Evolutionary conservation across 2,113 vertebrate genomes (phyloP).

Genomic region (Dinomys branickii): DNA sequence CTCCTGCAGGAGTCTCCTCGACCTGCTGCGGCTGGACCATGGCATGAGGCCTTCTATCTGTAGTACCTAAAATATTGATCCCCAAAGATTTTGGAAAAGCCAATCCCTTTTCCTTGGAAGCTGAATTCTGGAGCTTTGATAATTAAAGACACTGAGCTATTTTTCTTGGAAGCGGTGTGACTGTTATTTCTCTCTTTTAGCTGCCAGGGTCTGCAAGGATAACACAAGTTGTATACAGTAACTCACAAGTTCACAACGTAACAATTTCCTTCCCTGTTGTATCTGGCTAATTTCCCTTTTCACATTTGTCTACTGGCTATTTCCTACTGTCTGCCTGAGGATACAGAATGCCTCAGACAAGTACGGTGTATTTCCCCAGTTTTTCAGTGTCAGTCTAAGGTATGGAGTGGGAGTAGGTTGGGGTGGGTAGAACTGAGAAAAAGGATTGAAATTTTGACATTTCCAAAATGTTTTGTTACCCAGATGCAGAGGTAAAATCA

Average conservation of each 20-base stretch:
- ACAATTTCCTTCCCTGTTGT: background rate
- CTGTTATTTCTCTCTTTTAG: background rate
- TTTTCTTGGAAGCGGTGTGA: conserved; percentile 32
- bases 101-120: conserved; percentile 1
- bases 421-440: too few species aligned
- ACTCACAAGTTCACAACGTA: background rate
- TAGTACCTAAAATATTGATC: conserved; percentile 14
- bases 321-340: background rate
- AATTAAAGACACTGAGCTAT: background rate
- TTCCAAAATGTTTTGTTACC: background rate
- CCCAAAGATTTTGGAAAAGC: background rate
- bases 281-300: conserved; percentile 1
- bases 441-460: background rate
- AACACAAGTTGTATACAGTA: background rate
- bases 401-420: background rate
- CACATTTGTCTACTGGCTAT: background rate
- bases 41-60: background rate
- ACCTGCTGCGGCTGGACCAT: too few species aligned
- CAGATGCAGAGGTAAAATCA: background rate
- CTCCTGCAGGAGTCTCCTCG: too few species aligned
- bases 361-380: background rate
- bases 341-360: background rate
- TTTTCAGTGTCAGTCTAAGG: background rate
- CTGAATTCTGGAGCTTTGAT: background rate
- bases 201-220: background rate